phyloP scores from a whole-genome alignment of 2,797 vertebrate species.

The Numenius phaeopus region DNA sequence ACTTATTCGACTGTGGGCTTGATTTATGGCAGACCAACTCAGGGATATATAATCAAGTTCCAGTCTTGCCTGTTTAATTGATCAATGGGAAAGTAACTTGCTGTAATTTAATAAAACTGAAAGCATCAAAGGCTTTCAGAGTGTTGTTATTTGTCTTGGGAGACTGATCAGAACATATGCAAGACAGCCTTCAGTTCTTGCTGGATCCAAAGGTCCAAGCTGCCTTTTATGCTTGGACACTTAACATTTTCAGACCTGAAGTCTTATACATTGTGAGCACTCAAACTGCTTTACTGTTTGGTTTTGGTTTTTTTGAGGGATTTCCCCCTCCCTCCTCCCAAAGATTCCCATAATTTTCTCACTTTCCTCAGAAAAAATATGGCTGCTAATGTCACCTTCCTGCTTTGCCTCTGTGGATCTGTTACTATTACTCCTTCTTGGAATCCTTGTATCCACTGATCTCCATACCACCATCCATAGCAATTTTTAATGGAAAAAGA shows the following conservation, averaged over 20 bases:
- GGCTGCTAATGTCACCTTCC: neutral
- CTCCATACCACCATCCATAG: neutral
- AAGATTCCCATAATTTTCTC: neutral
- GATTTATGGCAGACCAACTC: constrained; percentile 19
- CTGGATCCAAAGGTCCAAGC: neutral
- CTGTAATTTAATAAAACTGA: constrained; percentile 33
- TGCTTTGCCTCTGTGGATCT: neutral
- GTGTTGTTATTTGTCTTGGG: neutral
- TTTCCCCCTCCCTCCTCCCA: neutral
- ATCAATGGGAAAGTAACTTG: neutral
- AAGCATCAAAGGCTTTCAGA: neutral
- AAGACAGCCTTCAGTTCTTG: neutral
- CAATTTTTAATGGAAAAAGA: neutral
- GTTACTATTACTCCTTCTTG: neutral
- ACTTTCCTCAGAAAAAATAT: neutral
- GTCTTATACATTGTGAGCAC: neutral
- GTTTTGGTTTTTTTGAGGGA: neutral
- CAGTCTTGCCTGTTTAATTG: constrained; percentile 6
- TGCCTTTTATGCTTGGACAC: neutral
- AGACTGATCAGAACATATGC: neutral
- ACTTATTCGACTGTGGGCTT: neutral
- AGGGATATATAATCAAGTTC: neutral
- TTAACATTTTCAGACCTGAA: neutral
- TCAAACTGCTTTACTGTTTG: neutral
- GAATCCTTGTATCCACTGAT: neutral